Base-by-base conservation (phyloP, 1,140 invertebrate genomes). In the Magallana ariakensis region DNA sequence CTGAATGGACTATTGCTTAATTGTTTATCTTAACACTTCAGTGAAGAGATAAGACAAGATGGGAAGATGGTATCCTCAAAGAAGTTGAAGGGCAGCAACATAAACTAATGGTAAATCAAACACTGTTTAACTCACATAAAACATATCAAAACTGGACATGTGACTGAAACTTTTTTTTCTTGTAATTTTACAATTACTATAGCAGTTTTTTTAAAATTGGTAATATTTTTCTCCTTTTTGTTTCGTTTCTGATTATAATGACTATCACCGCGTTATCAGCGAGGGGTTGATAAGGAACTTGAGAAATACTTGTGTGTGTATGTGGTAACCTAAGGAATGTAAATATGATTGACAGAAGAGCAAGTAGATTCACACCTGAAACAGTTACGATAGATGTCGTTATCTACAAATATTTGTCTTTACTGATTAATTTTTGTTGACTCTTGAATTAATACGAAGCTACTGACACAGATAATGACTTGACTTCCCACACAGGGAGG, bases 1-100 rank as follows among this genome's bases (percentile, higher is more conserved):
- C 66, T 75, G 66, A 75, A 75, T 75, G 66, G 66, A 75, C 66
- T 75, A 75, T 75, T 75, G 66, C 66, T 75, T 75, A 75, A 75
- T 75, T 75, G 26, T 75, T 75, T 75, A 75, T 75, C 66, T 75
- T 75, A 26, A 75, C 66, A 19, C 66, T 75, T 22, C 66, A 75
- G 22, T 26, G 26, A 62, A 75, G 19, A 33, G 66, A 75, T 75
- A 75, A 75, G 66, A 26, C 19, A 8, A 26, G 10, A 75, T 75
- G 66, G 66, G 22, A 75, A 75, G 33, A 33, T 33, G 66, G 22
- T 75, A 26, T 13, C 33, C 33, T 46, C 15, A 33, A 26, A 75
- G 22, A 26, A 5, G 11, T 26, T 26, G 33, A 75, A 75, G 22
- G 6, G 22, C 22, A 75, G 6, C 22, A 75, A 11, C 26, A 3